Percentiles rank a stretch among this genome's conserved stretches.
Evolutionary conservation across 2,113 vertebrate genomes (phyloP).

Genomic region (Syrrhaptes paradoxus): DNA sequence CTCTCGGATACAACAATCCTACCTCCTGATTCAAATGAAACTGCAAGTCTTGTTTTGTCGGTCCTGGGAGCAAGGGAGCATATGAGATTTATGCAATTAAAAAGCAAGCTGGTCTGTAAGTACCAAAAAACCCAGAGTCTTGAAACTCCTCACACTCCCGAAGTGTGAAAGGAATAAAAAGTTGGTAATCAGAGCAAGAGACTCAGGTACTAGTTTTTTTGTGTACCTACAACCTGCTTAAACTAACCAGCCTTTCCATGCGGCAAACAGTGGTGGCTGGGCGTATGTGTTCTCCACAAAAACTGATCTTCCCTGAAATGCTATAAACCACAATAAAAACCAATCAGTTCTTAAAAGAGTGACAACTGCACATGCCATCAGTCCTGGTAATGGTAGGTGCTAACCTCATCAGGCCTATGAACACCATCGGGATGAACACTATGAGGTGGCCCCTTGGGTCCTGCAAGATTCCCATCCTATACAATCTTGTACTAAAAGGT

Average conservation of each 20-base stretch:
- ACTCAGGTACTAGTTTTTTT: background rate
- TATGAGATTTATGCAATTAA: background rate
- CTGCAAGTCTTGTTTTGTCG: background rate
- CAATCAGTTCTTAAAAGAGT: background rate
- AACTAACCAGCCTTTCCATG: background rate
- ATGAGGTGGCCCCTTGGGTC: background rate
- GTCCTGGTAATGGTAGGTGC: background rate
- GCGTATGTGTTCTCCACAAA: background rate
- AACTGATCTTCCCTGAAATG: background rate
- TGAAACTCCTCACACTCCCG: background rate
- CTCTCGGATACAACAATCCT: background rate
- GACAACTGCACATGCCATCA: background rate
- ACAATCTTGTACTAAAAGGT: background rate
- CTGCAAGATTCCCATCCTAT: background rate
- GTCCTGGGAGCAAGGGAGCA: background rate
- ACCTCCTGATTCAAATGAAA: background rate
- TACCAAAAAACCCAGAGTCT: background rate
- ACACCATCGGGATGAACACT: background rate
- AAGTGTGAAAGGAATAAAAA: background rate
- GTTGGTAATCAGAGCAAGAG: background rate
- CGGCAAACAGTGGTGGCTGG: background rate
- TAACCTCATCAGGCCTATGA: rapidly evolving
- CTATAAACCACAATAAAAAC: background rate
- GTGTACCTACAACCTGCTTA: background rate
- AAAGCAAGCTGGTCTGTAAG: background rate